Conservation (phyloP, 2,888 invertebrate species). For the Xylocampa areola region DNA sequence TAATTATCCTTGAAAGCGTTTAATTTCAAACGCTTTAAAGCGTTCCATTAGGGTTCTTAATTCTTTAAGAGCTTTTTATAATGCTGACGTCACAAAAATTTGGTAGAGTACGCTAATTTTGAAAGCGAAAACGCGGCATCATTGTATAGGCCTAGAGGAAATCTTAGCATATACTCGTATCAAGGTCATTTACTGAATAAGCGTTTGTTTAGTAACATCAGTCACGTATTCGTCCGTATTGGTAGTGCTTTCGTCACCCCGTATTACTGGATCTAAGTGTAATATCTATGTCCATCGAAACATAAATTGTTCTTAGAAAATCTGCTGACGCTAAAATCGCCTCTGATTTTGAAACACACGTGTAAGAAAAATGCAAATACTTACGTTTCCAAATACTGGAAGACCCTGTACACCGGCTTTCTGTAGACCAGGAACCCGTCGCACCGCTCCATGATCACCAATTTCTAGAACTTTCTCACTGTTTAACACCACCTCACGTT, state of each 20-base stretch:
- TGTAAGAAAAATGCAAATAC: slow-evolving; percentile 71
- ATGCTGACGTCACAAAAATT: slow-evolving; percentile 21
- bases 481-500: slow-evolving; percentile 62
- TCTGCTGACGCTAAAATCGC: neutral
- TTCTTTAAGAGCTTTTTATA: slow-evolving; percentile 8
- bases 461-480: slow-evolving; percentile 55
- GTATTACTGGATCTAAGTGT: too few species aligned
- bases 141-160: slow-evolving; percentile 4
- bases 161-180: slow-evolving; percentile 11
- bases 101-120: slow-evolving; percentile 13
- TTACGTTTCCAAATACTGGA: slow-evolving; percentile 96
- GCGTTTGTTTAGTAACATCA: neutral
- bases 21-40: slow-evolving; percentile 18
- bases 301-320: too few species aligned
- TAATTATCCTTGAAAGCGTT: slow-evolving; percentile 13
- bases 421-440: slow-evolving; percentile 94
- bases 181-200: slow-evolving; percentile 9
- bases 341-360: neutral
- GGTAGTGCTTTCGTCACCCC: neutral
- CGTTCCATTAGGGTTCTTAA: slow-evolving; percentile 6
- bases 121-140: slow-evolving; percentile 34
- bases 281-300: too few species aligned
- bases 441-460: slow-evolving; percentile 92
- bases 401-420: slow-evolving; percentile 94
- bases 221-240: neutral